These are phyloP conservation scores for Drosophila pseudotalamancana DNA, from an alignment of 2,888 invertebrate genomes.

Conservation along the genomic window DNA sequence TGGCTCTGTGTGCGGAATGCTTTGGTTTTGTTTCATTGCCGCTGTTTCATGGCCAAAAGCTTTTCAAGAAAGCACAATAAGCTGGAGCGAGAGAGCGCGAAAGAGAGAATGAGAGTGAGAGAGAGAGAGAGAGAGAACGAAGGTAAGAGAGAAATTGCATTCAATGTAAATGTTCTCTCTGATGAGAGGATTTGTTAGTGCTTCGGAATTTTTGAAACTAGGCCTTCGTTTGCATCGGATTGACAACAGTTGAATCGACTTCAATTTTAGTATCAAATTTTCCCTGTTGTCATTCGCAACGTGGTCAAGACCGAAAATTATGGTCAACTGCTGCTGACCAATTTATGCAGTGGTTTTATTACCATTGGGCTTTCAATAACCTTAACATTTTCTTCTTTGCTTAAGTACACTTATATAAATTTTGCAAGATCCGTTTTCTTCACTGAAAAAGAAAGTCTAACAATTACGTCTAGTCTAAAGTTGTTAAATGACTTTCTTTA, in stretches of 20 bases:
- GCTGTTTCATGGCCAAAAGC: constrained; percentile 52
- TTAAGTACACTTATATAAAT: too few relatives aligned
- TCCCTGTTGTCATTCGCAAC: constrained; percentile 13
- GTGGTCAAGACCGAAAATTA: constrained; percentile 11
- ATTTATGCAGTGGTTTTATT: neutral
- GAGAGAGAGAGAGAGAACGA: constrained; percentile 8
- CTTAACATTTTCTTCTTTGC: too few relatives aligned
- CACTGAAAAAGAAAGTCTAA: too few relatives aligned
- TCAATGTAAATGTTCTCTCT: neutral
- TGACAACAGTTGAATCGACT: neutral
- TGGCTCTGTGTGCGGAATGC: constrained; percentile 22
- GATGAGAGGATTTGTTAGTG: neutral
- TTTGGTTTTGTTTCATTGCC: constrained; percentile 53
- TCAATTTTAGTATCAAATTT: constrained; percentile 30
- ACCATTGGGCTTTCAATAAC: neutral
- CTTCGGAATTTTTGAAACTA: neutral
- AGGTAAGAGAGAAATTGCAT: constrained; percentile 1
- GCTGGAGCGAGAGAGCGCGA: neutral
- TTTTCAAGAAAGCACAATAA: constrained; percentile 14
- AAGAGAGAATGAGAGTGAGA: constrained; percentile 10
- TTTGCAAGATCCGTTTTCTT: too few relatives aligned
- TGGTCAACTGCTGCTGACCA: neutral
- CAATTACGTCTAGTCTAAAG: too few relatives aligned
- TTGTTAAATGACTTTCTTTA: too few relatives aligned
- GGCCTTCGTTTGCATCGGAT: neutral